Base-by-base conservation (phyloP, 2,113 vertebrate species). In the Edolisoma coerulescens region DNA sequence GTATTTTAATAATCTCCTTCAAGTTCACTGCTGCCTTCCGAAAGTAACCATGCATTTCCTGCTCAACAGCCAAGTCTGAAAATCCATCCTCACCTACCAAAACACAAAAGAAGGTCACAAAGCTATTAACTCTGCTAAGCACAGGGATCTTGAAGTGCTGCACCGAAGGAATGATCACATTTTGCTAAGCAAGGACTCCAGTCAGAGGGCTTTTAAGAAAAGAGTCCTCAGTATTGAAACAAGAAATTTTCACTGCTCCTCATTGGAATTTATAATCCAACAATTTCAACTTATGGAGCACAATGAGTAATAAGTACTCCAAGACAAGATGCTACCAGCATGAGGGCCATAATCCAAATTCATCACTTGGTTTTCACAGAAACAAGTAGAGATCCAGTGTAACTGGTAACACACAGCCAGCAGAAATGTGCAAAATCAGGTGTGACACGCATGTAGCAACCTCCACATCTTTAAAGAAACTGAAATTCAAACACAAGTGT, bases 11-110 rank as follows among this genome's bases (percentile, higher is more conserved):
- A 85, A 99, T 97, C 15, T 98, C 98, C 84, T 95, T 94, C 16
- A 99, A 94, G 81, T 96, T 98, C 39, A 98, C 67, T 21, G 98
- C 98, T 16, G 99, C 98, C 79, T 99, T 99, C 92, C 98, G 98
- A 97, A 99, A 99, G 82, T 95, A 98, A 73, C 50, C 92, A 15
- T 98, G 95, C 97, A 99, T 98, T 78, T 98, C 98, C 85, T 94
- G 97, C 45, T 93, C 97, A 63, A 95, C 74, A 37, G 65, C 33
- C 2, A 77, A 71, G 33, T 98, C 96, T 7, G 95, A 88, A 91
- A 95, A 87, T 74, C 97, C 97, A 69, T 97, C 89, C 21, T 85
- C 52, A 80, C 93, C 98, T 98, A 87, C 19, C 78, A 91, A 95
- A 94, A 96, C n/a, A 95, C 3, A 59, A 78, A 69, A 69, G 35